Evolutionary conservation across 2,797 vertebrate species (phyloP).

Genomic region (Rhynchotus rufescens): DNA sequence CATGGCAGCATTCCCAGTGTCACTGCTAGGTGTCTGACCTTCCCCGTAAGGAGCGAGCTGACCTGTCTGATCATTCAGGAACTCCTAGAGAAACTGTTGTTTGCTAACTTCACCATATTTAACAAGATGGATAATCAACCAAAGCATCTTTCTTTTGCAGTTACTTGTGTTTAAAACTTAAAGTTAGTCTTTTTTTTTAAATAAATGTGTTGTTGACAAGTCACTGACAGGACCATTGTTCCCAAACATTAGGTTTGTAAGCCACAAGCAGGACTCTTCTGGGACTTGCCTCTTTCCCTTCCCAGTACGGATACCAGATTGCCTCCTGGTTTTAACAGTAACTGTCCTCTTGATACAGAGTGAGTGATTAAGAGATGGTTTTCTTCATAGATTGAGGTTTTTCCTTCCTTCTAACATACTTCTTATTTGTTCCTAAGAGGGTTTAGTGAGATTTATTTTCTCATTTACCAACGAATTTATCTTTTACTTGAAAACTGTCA

Average conservation of each 20-base stretch:
- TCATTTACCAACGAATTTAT: neutral
- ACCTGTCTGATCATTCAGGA: constrained; percentile 47
- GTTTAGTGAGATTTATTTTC: neutral
- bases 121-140: constrained; percentile 63
- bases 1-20: constrained; percentile 57
- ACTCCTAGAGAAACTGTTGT: constrained; percentile 56
- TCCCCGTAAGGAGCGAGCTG: constrained; percentile 61
- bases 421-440: neutral
- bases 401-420: neutral
- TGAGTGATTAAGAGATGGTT: constrained; percentile 8
- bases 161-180: constrained; percentile 65
- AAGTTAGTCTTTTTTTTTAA: constrained; percentile 48
- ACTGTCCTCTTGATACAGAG: constrained; percentile 25
- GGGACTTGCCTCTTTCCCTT: constrained; percentile 4
- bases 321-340: constrained; percentile 35
- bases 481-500: constrained; percentile 12
- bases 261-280: constrained; percentile 31
- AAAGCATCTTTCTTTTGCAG: constrained; percentile 60
- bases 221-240: constrained; percentile 38
- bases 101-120: constrained; percentile 48
- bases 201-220: constrained; percentile 48
- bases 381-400: neutral
- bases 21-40: constrained; percentile 57
- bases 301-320: constrained; percentile 29
- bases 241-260: constrained; percentile 38